These are phyloP conservation scores for Spodoptera exigua DNA, from an alignment of 2,888 invertebrate species.

Conservation along the genomic window DNA sequence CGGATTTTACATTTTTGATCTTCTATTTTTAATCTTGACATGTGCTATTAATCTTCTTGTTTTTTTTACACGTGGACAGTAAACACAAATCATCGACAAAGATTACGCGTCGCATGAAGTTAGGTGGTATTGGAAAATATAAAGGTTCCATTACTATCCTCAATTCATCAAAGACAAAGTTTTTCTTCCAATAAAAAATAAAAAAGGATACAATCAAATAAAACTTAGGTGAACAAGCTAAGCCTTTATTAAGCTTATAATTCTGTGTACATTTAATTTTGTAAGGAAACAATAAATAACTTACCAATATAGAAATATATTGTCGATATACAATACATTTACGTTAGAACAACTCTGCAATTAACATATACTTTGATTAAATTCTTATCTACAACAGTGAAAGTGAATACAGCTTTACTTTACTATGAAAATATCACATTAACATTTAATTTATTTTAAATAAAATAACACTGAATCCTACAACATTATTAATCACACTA, in stretches of 20 bases:
- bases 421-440: slow-evolving; percentile 49
- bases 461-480: slow-evolving; percentile 19
- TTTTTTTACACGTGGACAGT: slow-evolving; percentile 32
- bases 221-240: slow-evolving; percentile 50
- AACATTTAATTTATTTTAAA: slow-evolving; percentile 23
- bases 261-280: slow-evolving; percentile 46
- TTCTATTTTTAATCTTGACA: slow-evolving; percentile 83
- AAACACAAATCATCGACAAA: slow-evolving; percentile 15
- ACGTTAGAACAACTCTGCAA: slow-evolving; percentile 28
- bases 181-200: neutral
- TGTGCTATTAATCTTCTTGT: slow-evolving; percentile 55
- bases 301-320: slow-evolving; percentile 34
- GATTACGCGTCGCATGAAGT: slow-evolving; percentile 2
- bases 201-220: slow-evolving; percentile 19
- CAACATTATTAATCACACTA: neutral
- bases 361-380: slow-evolving; percentile 39
- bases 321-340: slow-evolving; percentile 41
- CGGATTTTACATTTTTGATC: slow-evolving; percentile 75
- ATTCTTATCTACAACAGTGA: slow-evolving; percentile 39
- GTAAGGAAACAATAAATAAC: slow-evolving; percentile 49
- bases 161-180: slow-evolving; percentile 23
- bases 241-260: slow-evolving; percentile 60
- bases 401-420: slow-evolving; percentile 36
- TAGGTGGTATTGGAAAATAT: too few species aligned
- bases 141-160: too few species aligned